Percentiles rank a stretch among this genome's conserved stretches.
Evolutionary conservation across 1,140 invertebrate genomes (phyloP).

Genomic region (Coenobita brevimanus): DNA sequence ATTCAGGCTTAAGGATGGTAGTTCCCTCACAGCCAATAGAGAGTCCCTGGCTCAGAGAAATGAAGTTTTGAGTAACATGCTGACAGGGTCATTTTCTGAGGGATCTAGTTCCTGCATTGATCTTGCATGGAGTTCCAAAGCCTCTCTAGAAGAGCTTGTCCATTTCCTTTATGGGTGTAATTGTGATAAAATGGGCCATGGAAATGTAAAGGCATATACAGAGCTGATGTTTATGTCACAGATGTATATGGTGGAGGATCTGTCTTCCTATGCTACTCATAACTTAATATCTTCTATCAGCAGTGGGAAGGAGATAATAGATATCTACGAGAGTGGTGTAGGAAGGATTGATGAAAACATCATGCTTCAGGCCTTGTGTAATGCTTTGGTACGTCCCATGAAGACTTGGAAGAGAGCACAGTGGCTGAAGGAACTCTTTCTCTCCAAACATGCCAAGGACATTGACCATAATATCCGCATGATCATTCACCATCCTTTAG

Average conservation of each 20-base stretch:
- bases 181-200: conserved; percentile 23
- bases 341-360: conserved; percentile 48
- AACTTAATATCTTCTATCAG: conserved; percentile 30
- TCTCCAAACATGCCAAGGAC: conserved; percentile 36
- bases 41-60: conserved; percentile 42
- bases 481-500: conserved; percentile 45
- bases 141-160: conserved; percentile 24
- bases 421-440: conserved; percentile 50
- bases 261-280: conserved; percentile 16
- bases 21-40: conserved; percentile 33
- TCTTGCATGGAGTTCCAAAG: background rate
- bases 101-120: conserved; percentile 21
- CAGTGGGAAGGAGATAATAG: conserved; percentile 27
- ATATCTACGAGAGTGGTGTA: conserved; percentile 42
- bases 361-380: conserved; percentile 34
- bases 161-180: conserved; percentile 45
- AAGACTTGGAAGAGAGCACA: conserved; percentile 54
- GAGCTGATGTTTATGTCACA: conserved; percentile 48
- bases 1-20: conserved; percentile 45
- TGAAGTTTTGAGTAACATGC: conserved; percentile 44
- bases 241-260: conserved; percentile 45
- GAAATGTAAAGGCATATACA: conserved; percentile 17
- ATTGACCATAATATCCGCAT: conserved; percentile 58
- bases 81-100: conserved; percentile 43
- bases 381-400: conserved; percentile 30